These are phyloP conservation scores for Polietes domitor DNA, from an alignment of 2,888 invertebrate species.

Conservation along the genomic window DNA sequence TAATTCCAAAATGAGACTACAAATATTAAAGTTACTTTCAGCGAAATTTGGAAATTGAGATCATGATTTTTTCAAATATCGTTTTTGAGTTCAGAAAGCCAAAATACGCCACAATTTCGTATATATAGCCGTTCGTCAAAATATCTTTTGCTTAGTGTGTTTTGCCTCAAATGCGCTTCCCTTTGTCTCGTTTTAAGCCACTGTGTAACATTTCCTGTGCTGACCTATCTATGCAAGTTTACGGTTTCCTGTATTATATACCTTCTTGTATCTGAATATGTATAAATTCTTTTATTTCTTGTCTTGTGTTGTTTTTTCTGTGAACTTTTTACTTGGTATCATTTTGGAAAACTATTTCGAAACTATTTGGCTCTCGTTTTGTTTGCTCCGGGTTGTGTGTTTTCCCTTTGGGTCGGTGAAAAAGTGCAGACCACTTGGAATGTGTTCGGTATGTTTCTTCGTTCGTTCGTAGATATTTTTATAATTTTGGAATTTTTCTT, in stretches of 20 bases:
- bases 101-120: too few species aligned
- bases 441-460: constrained; percentile 46
- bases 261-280: background rate
- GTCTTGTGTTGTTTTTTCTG: background rate
- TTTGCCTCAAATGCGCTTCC: too few species aligned
- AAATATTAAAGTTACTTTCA: too few species aligned
- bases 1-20: too few species aligned
- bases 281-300: background rate
- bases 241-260: background rate
- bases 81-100: too few species aligned
- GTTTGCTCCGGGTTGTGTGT: background rate
- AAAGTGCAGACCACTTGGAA: constrained; percentile 57
- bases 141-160: too few species aligned
- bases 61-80: too few species aligned
- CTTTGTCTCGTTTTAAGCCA: too few species aligned
- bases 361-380: constrained; percentile 19
- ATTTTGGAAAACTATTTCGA: constrained; percentile 21
- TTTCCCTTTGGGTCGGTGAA: background rate
- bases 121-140: too few species aligned
- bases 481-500: constrained; percentile 22
- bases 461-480: background rate
- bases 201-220: too few species aligned
- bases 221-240: too few species aligned
- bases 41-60: too few species aligned
- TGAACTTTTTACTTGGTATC: background rate